Evolutionary conservation across 2,888 invertebrate species (phyloP), one percentile per base, ranked within the genome.

Genomic region (Watsonalla binaria): DNA sequence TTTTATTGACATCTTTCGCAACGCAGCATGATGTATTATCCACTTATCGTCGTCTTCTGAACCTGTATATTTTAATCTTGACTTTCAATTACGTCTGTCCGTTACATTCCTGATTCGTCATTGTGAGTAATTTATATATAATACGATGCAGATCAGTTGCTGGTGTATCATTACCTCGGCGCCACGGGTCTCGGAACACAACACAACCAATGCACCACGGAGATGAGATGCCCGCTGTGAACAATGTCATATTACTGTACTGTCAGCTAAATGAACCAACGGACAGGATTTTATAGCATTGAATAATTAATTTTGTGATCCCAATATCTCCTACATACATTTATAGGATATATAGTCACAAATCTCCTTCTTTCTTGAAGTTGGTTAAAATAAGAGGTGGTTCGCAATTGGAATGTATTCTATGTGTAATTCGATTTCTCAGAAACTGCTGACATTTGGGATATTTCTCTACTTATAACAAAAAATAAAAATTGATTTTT

Each of bases 231-330:
- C 77, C 80, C 65, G 80, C 80, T 74, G 80, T 54, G 79, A 79
- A 84, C 80, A 78, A 82, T 82, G 81, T 79, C 61, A 59, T 78
- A 82, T 83, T 82, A 82, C 75, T 58, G 59, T 56, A 56, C 63
- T 69, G 76, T 78, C 77, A 62, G 61, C 66, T 42, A 53, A 51
- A 55, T 59, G 59, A 54, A 58, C 73, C 72, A 76, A 66, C 66
- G 60, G 56, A 65, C 61, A 54, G 58, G 56, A 67, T 70, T 65
- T 60, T 59, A 53, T 66, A 52, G 57, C 24, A 60, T 57, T 54
- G 57, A 47, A 47, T 15, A 33, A 24, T 33, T 47, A n/a, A 33
- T 35, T 9, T 1, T 13, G 14, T 7, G 35, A 47, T 35, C 5
- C 11, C 6, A 34, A 11, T 15, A 47, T 6, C n/a, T n/a, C n/a